Base-by-base conservation (phyloP, 2,888 invertebrate genomes). In the Dugesia japonica region DNA sequence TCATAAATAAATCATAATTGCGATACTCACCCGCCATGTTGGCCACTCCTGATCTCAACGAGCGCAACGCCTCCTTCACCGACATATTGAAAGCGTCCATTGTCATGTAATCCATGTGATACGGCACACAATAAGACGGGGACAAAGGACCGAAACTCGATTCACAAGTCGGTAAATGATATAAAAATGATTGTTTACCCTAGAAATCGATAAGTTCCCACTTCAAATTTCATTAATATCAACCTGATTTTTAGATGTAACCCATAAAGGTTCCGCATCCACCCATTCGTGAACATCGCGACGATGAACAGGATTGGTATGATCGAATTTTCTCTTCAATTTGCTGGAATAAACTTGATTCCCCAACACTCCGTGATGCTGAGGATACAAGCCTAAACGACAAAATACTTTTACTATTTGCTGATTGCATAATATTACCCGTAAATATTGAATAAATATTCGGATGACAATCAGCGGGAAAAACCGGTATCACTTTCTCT, bases 361-460 rank as follows among this genome's bases (percentile, higher is more conserved):
- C 26, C 26, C 75, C 26, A 71, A 7, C 75, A 75, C 56, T 13
- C 75, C 75, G 28, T 75, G 75, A 7, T 26, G 26, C 15, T 26
- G 56, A 17, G 75, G 75, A 38, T 75, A 75, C 13, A 75, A 26
- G 26, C 75, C 75, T 75, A 7, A 31, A 31, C 31, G 13, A 31
- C n/a, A n/a, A n/a, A n/a, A n/a, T n/a, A n/a, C n/a, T n/a, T n/a
- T n/a, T n/a, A n/a, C n/a, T n/a, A n/a, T n/a, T n/a, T n/a, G n/a
- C n/a, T n/a, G n/a, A n/a, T n/a, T n/a, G n/a, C n/a, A n/a, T n/a
- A n/a, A n/a, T n/a, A n/a, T 42, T 9, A 77, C 77, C 77, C 13
- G 75, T 75, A 23, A 77, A 77, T 23, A 77, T 77, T 1, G 74
- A 71, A 71, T 77, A 77, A 17, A 77, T 75, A 77, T 77, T 77